Conservation (phyloP, 2,797 vertebrate species). For the Poeciliopsis presidionis region DNA sequence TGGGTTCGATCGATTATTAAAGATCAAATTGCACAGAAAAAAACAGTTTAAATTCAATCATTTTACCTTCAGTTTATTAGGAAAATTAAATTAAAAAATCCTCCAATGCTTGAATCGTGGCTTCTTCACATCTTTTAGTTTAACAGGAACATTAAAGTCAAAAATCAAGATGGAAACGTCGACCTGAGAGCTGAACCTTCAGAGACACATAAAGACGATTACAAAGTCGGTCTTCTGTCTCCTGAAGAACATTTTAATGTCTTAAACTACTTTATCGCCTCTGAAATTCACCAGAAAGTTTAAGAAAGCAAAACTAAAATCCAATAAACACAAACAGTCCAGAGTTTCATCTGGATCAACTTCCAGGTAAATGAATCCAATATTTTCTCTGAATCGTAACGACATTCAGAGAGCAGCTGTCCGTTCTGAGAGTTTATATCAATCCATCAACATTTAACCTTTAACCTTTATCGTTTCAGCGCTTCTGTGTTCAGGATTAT, state of each 20-base stretch:
- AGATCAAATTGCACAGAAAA: neutral
- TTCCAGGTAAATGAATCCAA: neutral
- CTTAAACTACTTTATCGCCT: neutral
- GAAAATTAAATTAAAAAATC: neutral
- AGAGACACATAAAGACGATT: too few relatives aligned
- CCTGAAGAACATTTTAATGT: too few relatives aligned
- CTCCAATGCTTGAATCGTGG: neutral
- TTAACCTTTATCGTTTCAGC: neutral
- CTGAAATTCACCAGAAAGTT: neutral
- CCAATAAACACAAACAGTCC: neutral
- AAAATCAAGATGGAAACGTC: neutral
- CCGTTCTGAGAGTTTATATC: too few relatives aligned
- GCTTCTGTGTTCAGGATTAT: neutral
- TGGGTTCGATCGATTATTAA: too few relatives aligned
- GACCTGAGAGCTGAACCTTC: too few relatives aligned
- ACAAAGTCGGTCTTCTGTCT: too few relatives aligned
- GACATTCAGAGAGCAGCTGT: too few relatives aligned
- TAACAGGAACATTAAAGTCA: neutral
- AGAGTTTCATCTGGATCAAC: neutral
- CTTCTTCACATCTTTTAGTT: neutral
- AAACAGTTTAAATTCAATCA: neutral
- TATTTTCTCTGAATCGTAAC: neutral
- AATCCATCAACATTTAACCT: neutral
- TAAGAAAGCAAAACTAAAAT: neutral
- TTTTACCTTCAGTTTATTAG: neutral